Base-by-base conservation (phyloP, 2,113 vertebrate genomes). In the Aix galericulata region DNA sequence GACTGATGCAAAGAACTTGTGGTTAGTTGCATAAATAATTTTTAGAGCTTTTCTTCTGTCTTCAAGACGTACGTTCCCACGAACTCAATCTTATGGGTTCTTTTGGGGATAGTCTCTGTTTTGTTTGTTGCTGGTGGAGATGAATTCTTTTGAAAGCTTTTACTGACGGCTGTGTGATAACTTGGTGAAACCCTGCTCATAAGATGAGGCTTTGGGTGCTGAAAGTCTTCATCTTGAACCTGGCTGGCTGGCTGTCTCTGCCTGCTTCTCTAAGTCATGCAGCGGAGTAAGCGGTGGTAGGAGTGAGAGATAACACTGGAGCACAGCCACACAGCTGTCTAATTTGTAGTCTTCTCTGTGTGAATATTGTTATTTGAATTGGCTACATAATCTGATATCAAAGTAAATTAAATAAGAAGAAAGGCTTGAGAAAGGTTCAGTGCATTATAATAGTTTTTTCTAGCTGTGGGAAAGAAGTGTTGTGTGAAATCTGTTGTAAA, bases 1-100 rank as follows among this genome's bases (percentile, higher is more conserved):
- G 52, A n/a, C 11, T 18, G 26, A 22, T 0, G 1, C 23, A 12
- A 48, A 59, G 44, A 36, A 32, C 36, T 36, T 22, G 44, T 8
- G 11, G 1, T 18, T 36, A n/a, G 46, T 7, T 31, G 42, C 20
- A 1, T 17, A 17, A 58, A 15, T 42, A 42, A 8, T 17, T 42
- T 42, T 42, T 23, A 31, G 22, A 29, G 27, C 10, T 58, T 74
- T 58, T 22, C 48, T 50, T 20, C 46, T 17, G 38, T 42, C 40
- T 44, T 29, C 20, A 13, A 7, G 9, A 44, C 15, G n/a, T 9
- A 2, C 23, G 31, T 15, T 46, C 42, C 42, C 8, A 22, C 42
- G 6, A 17, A 23, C 22, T 68, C 42, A 16, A 7, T 68, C 15
- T 23, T 14, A 11, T n/a, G 66, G 29, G 14, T 22, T 23, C 6